A percentile compares a stretch with the other conserved stretches of the same genome.
Conservation (phyloP, 2,113 vertebrate species). For the Periophthalmus modestus region DNA sequence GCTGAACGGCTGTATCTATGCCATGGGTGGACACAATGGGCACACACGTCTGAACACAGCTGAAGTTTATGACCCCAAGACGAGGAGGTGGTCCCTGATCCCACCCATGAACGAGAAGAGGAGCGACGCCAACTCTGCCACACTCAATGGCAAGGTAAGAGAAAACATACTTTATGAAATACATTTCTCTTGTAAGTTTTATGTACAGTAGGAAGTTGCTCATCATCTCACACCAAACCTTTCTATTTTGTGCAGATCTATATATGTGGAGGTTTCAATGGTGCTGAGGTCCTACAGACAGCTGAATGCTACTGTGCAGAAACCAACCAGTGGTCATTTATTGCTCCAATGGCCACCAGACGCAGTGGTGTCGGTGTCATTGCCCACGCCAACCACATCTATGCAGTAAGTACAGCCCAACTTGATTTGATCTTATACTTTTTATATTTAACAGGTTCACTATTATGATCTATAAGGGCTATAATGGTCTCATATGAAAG, state of each 20-base stretch:
- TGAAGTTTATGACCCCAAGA: conserved; percentile 40
- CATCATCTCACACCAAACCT: neutral
- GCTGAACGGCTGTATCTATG: conserved; percentile 44
- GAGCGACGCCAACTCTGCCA: conserved; percentile 67
- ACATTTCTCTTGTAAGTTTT: too few species aligned
- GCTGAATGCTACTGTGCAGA: conserved; percentile 45
- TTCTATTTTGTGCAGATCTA: conserved; percentile 57
- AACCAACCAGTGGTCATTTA: conserved; percentile 50
- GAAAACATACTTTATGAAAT: neutral
- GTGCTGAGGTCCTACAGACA: conserved; percentile 73
- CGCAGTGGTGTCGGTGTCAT: conserved; percentile 37
- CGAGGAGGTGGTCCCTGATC: conserved; percentile 55
- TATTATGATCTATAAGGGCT: too few species aligned
- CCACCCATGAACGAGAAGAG: conserved; percentile 35
- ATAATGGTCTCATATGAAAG: too few species aligned
- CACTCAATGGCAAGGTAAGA: conserved; percentile 79
- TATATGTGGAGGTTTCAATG: conserved; percentile 74
- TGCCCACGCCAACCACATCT: conserved; percentile 26
- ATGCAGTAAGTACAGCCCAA: conserved; percentile 41
- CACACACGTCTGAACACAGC: conserved; percentile 9
- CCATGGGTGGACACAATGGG: conserved; percentile 49
- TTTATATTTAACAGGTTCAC: neutral
- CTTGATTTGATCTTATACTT: neutral
- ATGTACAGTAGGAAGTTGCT: too few species aligned
- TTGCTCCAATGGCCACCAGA: conserved; percentile 17